phyloP scores from a whole-genome alignment of 2,888 invertebrate species.

The Drosophila nr. fundita region DNA sequence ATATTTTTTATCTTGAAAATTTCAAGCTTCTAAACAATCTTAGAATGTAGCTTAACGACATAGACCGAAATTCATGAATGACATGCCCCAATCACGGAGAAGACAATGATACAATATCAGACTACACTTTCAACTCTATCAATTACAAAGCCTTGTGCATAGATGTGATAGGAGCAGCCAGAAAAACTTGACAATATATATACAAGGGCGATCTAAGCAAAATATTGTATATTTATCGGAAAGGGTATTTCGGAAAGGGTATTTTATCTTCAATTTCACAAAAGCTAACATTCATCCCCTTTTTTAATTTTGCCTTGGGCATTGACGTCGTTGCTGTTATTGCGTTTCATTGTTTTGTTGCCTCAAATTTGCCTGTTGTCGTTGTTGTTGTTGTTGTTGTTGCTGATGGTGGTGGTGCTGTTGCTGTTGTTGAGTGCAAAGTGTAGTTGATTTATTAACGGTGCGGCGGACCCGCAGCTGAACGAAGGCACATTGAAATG shows the following conservation, averaged over 20 bases:
- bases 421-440: constrained; percentile 65
- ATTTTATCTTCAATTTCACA: not conserved
- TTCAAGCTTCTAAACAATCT: not conserved
- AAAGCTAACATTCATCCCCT: not conserved
- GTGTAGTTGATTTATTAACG: constrained; percentile 83
- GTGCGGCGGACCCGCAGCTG: constrained; percentile 55
- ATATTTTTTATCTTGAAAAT: not conserved
- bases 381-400: constrained; percentile 23
- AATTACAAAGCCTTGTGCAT: not conserved
- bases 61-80: not conserved
- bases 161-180: not conserved
- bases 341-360: constrained; percentile 75
- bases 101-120: not conserved
- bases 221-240: not conserved
- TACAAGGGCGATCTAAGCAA: not conserved
- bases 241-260: constrained; percentile 4
- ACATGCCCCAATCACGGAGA: not conserved
- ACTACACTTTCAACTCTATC: not conserved
- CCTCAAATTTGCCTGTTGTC: constrained; percentile 61
- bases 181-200: not conserved
- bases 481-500: constrained; percentile 62
- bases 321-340: constrained; percentile 58
- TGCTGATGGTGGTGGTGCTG: constrained; percentile 31
- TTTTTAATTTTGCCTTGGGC: constrained; percentile 27
- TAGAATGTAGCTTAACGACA: not conserved